phyloP scores from a whole-genome alignment of 2,888 invertebrate species.

The Thalpophila matura region DNA sequence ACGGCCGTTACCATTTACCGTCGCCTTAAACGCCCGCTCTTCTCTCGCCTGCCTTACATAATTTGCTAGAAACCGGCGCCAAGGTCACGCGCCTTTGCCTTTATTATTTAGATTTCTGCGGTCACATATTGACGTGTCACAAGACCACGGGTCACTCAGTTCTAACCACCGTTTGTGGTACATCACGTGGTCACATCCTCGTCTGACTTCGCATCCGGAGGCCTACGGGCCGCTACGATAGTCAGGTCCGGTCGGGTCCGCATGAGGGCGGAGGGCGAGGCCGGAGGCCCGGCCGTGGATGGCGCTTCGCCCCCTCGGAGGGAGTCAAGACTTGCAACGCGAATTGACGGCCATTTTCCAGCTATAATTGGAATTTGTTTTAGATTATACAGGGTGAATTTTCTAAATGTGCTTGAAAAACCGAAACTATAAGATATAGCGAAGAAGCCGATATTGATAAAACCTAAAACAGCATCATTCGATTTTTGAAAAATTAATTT shows the following conservation, averaged over 20 bases:
- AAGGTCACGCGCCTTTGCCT: too few relatives aligned
- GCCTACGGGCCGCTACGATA: slow-evolving; percentile 80
- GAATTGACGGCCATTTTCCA: slow-evolving; percentile 84
- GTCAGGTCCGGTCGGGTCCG: slow-evolving; percentile 85
- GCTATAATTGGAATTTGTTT: slow-evolving; percentile 60
- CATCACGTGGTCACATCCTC: slow-evolving; percentile 68
- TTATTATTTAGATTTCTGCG: too few relatives aligned
- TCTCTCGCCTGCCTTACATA: too few relatives aligned
- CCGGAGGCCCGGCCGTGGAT: slow-evolving; percentile 7
- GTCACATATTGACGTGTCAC: background rate
- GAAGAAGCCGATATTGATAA: too few relatives aligned
- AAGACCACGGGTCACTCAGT: slow-evolving; percentile 35
- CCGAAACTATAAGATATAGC: too few relatives aligned
- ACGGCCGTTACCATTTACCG: too few relatives aligned
- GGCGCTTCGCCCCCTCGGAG: slow-evolving; percentile 67
- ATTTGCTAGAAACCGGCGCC: too few relatives aligned
- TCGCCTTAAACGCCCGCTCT: too few relatives aligned
- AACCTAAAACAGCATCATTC: too few relatives aligned
- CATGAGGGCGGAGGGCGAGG: slow-evolving; percentile 81
- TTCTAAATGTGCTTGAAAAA: too few relatives aligned
- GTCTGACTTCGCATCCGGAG: slow-evolving; percentile 57
- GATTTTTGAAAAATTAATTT: too few relatives aligned
- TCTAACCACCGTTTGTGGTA: background rate
- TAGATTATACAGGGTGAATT: background rate
- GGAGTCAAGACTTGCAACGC: slow-evolving; percentile 84